Conservation (phyloP, 1,140 invertebrate genomes). For the Ceratoteleas bidentatus region DNA sequence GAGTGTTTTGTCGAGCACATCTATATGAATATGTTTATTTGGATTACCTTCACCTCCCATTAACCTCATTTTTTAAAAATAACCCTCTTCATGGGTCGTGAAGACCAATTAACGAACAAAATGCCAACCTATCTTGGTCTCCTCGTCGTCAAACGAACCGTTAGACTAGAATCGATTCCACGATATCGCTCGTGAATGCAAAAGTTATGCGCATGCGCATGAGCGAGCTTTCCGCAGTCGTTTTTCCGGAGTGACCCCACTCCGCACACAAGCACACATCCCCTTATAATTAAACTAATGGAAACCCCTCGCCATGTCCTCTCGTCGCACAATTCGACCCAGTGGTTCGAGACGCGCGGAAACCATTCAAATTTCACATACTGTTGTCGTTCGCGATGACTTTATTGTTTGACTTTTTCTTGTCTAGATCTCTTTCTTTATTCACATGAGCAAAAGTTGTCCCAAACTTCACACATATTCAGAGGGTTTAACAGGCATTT, state of each 20-base stretch:
- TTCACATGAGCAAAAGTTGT: no score
- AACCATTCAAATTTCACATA: slow-evolving; percentile 54
- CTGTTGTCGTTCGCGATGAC: slow-evolving; percentile 37
- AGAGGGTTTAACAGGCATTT: no score
- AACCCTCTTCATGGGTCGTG: no score
- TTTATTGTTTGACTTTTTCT: slow-evolving; percentile 35
- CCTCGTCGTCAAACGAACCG: slow-evolving; percentile 60
- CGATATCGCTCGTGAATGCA: slow-evolving; percentile 52
- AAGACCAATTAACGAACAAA: slow-evolving; percentile 59
- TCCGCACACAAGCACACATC: slow-evolving; percentile 46
- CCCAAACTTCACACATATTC: no score
- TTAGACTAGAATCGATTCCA: slow-evolving; percentile 60
- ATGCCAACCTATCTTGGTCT: slow-evolving; percentile 47
- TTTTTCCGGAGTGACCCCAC: slow-evolving; percentile 34
- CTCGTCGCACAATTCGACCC: slow-evolving; percentile 19
- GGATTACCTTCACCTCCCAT: no score
- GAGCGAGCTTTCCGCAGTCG: slow-evolving; percentile 43
- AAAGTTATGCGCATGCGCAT: slow-evolving; percentile 50
- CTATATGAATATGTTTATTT: no score
- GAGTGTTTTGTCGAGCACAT: no score
- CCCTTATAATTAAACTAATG: slow-evolving; percentile 77
- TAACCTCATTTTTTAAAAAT: no score
- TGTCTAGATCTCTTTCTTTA: no score
- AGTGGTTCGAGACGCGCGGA: slow-evolving; percentile 22
- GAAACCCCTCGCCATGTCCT: slow-evolving; percentile 56